Percentiles rank a stretch among this genome's conserved stretches.
phyloP scores from a whole-genome alignment of 2,888 invertebrate genomes.

The Aphidoletes aphidimyza region DNA sequence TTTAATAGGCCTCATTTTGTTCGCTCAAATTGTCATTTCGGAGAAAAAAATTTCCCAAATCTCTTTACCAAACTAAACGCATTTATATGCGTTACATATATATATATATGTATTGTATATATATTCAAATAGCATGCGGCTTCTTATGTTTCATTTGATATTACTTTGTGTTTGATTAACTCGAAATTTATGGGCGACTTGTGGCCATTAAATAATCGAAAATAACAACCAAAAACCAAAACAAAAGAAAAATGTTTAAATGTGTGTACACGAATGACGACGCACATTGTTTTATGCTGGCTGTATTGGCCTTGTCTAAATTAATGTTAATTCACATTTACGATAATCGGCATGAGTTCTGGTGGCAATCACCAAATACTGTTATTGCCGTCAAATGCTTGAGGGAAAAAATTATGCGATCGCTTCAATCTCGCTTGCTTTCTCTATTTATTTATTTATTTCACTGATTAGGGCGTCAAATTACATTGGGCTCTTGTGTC shows the following conservation, averaged over 20 bases:
- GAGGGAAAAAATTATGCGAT: neutral
- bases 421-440: no score
- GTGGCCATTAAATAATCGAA: slow-evolving; percentile 35
- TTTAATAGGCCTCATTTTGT: neutral
- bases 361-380: slow-evolving; percentile 1
- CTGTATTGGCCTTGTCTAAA: neutral
- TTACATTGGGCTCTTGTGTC: neutral
- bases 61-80: no score
- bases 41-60: no score
- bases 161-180: slow-evolving; percentile 13
- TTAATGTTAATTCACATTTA: slow-evolving; percentile 38
- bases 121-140: neutral
- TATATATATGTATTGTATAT: no score
- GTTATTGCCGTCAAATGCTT: neutral
- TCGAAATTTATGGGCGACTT: neutral
- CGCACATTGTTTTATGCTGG: slow-evolving; percentile 27
- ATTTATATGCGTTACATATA: no score
- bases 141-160: slow-evolving; percentile 17
- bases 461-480: neutral
- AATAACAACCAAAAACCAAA: slow-evolving; percentile 15
- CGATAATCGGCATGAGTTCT: slow-evolving; percentile 10
- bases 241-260: no score
- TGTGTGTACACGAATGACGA: no score
- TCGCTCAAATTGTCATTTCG: no score
- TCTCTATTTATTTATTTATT: no score